Evolutionary conservation across 2,113 vertebrate genomes (phyloP), one percentile per base, ranked within the genome.

Genomic region (Antechinus stuartii): DNA sequence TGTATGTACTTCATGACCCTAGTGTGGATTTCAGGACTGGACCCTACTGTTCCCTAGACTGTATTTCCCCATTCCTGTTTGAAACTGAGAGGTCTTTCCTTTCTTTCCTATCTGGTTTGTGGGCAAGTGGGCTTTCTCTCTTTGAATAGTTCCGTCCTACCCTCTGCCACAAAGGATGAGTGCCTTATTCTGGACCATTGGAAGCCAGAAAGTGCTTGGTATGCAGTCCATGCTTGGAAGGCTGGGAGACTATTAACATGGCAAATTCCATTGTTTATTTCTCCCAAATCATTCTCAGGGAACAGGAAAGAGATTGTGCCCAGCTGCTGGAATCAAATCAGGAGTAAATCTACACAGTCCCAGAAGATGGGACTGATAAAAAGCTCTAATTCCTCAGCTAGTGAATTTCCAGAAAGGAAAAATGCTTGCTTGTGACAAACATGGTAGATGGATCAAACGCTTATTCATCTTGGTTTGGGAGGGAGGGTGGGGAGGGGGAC

Each of bases 251-350:
- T 96, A 93, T 92, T 91, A 97, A 96, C 56, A 92, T 0, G 12
- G 95, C 91, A 95, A 90, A 96, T 95, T 91, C 89, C 91, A 92
- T 93, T 95, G 95, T 97, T 96, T 91, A n/a, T 92, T 91, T n/a
- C 68, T 92, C 49, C 56, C 49, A 84, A 55, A 49, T 96, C 12
- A 12, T 94, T 96, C 96, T 95, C 53, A 56, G 84, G 46, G 92
- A 91, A 50, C 54, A 95, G 57, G 91, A 96, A 93, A 95, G 96
- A 96, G 76, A 94, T 57, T 49, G 55, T 96, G 91, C 92, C 89
- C 57, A 96, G 95, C 57, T 95, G 94, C 96, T 95, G 76, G 90
- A 94, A 95, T 94, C 84, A 92, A 96, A 97, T 94, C 95, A 97
- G 95, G 54, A 95, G 92, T 91, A 94, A 90, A 84, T 89, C 92